Percentiles rank a stretch among this genome's conserved stretches.
Evolutionary conservation across 2,113 vertebrate species (phyloP).

Genomic region (Axis porcinus): DNA sequence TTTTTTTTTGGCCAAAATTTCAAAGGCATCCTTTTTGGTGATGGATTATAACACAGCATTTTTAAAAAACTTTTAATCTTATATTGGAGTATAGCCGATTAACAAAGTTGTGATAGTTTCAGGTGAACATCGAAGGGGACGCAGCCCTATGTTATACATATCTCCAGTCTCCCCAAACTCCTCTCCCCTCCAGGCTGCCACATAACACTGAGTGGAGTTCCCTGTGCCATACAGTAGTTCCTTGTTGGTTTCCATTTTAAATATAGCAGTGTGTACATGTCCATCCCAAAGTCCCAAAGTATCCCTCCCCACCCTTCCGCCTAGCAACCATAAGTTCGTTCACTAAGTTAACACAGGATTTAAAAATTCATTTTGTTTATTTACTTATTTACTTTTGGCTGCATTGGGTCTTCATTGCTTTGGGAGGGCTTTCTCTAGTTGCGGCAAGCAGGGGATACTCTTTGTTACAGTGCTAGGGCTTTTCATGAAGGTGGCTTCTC

Average conservation of each 20-base stretch:
- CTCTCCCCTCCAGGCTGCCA: background rate
- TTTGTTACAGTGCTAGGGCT: rapidly evolving
- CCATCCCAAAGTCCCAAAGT: background rate
- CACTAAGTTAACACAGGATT: background rate
- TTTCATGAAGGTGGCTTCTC: background rate
- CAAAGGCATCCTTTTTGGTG: background rate
- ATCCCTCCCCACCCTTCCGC: background rate
- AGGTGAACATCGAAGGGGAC: background rate
- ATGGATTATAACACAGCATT: background rate
- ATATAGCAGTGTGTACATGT: background rate
- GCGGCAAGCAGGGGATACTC: background rate
- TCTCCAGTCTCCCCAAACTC: background rate
- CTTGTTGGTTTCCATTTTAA: background rate
- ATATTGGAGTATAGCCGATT: background rate
- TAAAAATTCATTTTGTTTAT: background rate
- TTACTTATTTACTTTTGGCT: background rate
- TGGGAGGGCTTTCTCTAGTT: background rate
- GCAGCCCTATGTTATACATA: background rate
- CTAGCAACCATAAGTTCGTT: background rate
- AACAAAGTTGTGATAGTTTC: background rate
- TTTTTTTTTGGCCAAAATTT: background rate
- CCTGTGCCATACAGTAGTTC: background rate
- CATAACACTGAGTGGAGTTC: background rate
- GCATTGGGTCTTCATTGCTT: background rate
- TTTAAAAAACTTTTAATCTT: background rate